Evolutionary conservation across 2,797 vertebrate genomes (phyloP).

Genomic region (Enteromius anoplus): DNA sequence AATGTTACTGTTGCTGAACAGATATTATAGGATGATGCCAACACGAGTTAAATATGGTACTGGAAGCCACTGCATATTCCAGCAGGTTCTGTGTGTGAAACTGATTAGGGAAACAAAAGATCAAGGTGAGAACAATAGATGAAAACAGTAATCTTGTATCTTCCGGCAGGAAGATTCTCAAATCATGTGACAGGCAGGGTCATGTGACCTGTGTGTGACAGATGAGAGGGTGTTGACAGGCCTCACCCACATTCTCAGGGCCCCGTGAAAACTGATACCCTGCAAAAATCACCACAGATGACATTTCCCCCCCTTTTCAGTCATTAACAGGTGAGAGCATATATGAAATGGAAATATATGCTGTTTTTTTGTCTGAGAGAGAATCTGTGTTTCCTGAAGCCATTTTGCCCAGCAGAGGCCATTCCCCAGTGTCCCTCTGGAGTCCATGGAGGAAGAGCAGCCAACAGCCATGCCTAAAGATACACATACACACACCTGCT

Average conservation of each 20-base stretch:
- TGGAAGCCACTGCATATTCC: background rate
- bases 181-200: conserved; percentile 68
- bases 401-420: conserved; percentile 74
- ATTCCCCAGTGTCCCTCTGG: conserved; percentile 74
- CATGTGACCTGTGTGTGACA: conserved; percentile 71
- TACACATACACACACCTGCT: conserved; percentile 67
- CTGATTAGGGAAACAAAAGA: conserved; percentile 38
- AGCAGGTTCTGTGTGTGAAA: conserved; percentile 1
- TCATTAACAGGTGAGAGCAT: conserved; percentile 64
- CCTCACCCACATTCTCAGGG: conserved; percentile 51
- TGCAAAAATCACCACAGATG: conserved; percentile 68
- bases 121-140: conserved; percentile 41
- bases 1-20: background rate
- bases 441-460: conserved; percentile 75
- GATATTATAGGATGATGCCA: background rate
- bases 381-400: conserved; percentile 72
- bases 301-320: conserved; percentile 50
- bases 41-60: background rate
- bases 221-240: conserved; percentile 81
- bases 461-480: conserved; percentile 80
- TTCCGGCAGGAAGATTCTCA: conserved; percentile 55
- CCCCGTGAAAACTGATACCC: conserved; percentile 75
- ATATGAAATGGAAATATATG: conserved; percentile 59
- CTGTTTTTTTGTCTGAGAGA: conserved; percentile 51
- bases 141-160: conserved; percentile 51